Percentiles rank a stretch among this genome's conserved stretches.
Conservation (phyloP, 2,888 invertebrate species). For the Synanthedon vespiformis region DNA sequence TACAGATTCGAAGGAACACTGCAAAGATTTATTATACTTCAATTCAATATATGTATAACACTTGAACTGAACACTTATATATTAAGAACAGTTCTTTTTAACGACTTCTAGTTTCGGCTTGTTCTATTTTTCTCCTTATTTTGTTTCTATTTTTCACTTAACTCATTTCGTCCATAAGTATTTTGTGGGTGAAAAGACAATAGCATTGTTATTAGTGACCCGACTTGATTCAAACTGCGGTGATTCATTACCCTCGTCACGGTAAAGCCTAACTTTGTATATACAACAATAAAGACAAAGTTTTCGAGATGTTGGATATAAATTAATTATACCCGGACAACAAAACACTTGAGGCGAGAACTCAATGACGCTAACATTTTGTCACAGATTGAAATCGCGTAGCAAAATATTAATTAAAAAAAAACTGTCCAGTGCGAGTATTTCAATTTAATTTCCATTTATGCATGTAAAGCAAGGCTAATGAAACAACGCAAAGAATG, state of each 20-base stretch:
- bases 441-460: no score
- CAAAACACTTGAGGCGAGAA: constrained; percentile 1
- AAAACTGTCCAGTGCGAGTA: no score
- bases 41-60: neutral
- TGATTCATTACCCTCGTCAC: neutral
- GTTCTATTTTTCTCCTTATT: no score
- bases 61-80: neutral
- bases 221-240: neutral
- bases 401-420: no score
- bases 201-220: neutral
- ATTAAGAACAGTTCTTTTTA: no score
- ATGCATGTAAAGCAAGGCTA: no score
- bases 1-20: neutral
- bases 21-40: neutral
- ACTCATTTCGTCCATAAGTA: neutral
- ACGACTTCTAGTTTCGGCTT: no score
- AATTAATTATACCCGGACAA: neutral
- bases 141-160: neutral
- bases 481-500: no score
- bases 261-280: neutral
- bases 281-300: no score
- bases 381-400: no score
- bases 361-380: neutral
- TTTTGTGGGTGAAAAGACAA: neutral
- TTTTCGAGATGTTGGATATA: neutral